Evolutionary conservation across 2,888 invertebrate genomes (phyloP).

Genomic region (Lasius platythorax): DNA sequence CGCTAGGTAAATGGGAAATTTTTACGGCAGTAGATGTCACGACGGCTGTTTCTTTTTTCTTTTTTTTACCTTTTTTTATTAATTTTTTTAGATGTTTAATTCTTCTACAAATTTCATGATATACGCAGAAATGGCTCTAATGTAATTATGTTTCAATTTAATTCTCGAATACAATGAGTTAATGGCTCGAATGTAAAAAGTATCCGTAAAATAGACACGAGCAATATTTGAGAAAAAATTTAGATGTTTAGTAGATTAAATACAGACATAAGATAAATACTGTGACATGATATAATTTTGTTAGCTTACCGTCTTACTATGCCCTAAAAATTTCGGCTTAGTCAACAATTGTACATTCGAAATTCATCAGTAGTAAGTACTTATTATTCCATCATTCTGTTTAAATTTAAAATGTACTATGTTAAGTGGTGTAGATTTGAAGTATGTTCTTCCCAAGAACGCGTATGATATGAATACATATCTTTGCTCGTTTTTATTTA

Average conservation of each 20-base stretch:
- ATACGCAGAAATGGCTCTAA: neutral
- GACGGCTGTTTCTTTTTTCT: neutral
- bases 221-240: conserved; percentile 6
- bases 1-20: conserved; percentile 58
- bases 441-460: conserved; percentile 38
- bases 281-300: neutral
- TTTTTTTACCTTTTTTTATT: neutral
- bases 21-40: conserved; percentile 54
- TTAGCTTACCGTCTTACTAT: conserved; percentile 40
- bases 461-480: conserved; percentile 54
- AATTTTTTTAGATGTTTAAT: neutral
- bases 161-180: neutral
- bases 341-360: conserved; percentile 71
- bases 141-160: neutral
- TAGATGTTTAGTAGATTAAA: conserved; percentile 5
- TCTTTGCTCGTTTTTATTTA: conserved; percentile 66
- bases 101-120: neutral
- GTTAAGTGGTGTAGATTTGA: conserved; percentile 52
- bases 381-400: conserved; percentile 72
- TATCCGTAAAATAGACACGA: neutral
- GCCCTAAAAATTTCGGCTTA: conserved; percentile 60
- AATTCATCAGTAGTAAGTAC: conserved; percentile 71
- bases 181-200: conserved; percentile 24
- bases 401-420: conserved; percentile 54
- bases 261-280: neutral